Base-by-base conservation (phyloP, 2,113 vertebrate genomes). In the Synodontis membranacea region DNA sequence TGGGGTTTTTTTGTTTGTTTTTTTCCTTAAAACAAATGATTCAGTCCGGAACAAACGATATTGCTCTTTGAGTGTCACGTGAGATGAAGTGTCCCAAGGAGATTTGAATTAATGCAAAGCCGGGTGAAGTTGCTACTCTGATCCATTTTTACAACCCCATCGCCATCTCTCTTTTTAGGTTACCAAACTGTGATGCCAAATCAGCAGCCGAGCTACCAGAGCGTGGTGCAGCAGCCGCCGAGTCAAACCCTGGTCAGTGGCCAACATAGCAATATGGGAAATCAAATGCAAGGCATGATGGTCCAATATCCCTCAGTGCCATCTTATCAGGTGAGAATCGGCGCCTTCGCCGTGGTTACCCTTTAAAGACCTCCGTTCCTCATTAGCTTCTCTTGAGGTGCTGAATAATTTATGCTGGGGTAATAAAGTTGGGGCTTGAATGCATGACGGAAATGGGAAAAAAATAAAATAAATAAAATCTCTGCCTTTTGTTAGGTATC, bases 261-360 rank as follows among this genome's bases (percentile, higher is more conserved):
- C 92, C 97, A 96, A 89, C 96, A 95, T 85, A 96, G 91, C 90
- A 96, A 89, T 88, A 91, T 95, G 91, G 96, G 96, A 92, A 95
- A 92, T 94, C 96, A 96, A 88, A 96, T 97, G 91, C 96, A 96
- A 93, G 94, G 96, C 93, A 95, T 97, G 91, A 96, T 97, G 94
- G 95, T 97, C 90, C 96, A 96, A 86, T 97, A 96, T 89, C 93
- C 96, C 91, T 95, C 96, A 91, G 93, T 96, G 94, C 96, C 95
- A 92, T 95, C 97, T 23, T 97, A 97, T 86, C 96, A 97, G 96
- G 97, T 97, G 91, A 28, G 88, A 23, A 2, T 75, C 21, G 0
- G 3, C 21, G 4, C 23, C 31, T 28, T 54, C 10, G 6, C 31
- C 21, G 4, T 28, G 23, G 64, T 11, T 34, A 52, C 12, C 4